Base-by-base conservation (phyloP, 2,888 invertebrate genomes). In the Scaptomyza caliginosa region DNA sequence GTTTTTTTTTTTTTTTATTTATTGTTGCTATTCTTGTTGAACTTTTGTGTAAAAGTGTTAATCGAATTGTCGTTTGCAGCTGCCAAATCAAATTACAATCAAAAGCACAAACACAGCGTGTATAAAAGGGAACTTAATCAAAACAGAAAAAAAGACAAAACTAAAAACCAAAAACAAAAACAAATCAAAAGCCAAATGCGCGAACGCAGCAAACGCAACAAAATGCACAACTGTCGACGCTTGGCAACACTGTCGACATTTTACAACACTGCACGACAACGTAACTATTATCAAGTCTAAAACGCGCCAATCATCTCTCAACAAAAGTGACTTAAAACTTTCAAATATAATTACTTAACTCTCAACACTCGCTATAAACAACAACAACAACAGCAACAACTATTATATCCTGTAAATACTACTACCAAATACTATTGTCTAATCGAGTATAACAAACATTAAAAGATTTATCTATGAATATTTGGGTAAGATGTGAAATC, bases 401-500 rank as follows among this genome's bases (percentile, higher is more conserved):
- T 32, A 32, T 32, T 13, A 13, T 3, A 16, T 8, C 16, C 34
- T 34, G 32, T 32, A 32, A 32, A 32, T 55, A 63, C 16, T 28
- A 63, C 30, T 55, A 21, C 32, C 56, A 30, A 50, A 55, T 26
- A 68, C 57, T 67, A n/a, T 84, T 67, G 71, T 65, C 80, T 52
- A 63, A 73, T 46, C 48, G 60, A 58, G 32, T 42, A 70, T 58
- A 57, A 51, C 34, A 59, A 56, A 59, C 45, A 45, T 4, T 6
- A 67, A 48, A 68, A 77, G 82, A 69, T 58, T 67, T 76, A 72
- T 91, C 90, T 90, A 91, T 91, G 91, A 90, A 90, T 90, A 90
- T 90, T 91, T 91, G 91, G 91, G 91, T 91, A 91, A 90, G 85
- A 43, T 36, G 16, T 17, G 2, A 4, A 5, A 39, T 39, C 24